Evolutionary conservation across 2,888 invertebrate species (phyloP), one percentile per base, ranked within the genome.

Genomic region (Agrochola circellaris): DNA sequence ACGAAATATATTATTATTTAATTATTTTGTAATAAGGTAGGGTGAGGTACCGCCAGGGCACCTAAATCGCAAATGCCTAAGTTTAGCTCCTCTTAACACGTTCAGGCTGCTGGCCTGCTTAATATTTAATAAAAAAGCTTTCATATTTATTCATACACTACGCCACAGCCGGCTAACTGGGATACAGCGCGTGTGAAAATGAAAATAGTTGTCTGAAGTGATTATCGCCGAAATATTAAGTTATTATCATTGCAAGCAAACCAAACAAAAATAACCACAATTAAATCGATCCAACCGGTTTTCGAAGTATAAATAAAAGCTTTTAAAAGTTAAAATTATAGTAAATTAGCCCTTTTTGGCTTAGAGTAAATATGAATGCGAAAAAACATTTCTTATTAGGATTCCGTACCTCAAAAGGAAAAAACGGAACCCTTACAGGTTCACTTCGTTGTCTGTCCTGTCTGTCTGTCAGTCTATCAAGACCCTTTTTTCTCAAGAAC

Each of bases 281-380:
- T 79, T 1, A 45, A 26, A 72, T 81, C 26, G 26, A 54, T n/a
- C 13, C 30, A 30, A n/a, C 20, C 42, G 42, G 23, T 62, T 56
- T 30, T 51, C 34, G 30, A 51, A 23, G 9, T 23, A 68, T 23
- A 60, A 77, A 42, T 42, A 51, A 51, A 54, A 60, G 20, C 23
- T 30, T 64, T 30, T 38, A 17, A 1, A 62, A 45, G 0, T 42
- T 26, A 15, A 2, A 23, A 7, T 38, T 38, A 34, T 23, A 42
- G 30, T 5, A 42, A 73, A 48, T 26, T n/a, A 23, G 72, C 56
- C 15, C 11, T 48, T 38, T 38, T n/a, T 34, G 17, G 17, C 17
- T 20, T 17, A 48, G 20, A 45, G 69, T n/a, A 30, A 38, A 61
- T 51, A 9, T 75, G 38, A 38, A 65, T n/a, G 3, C 45, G 13